Base-by-base conservation (phyloP, 2,797 vertebrate species). In the Pipistrellus pygmaeus region DNA sequence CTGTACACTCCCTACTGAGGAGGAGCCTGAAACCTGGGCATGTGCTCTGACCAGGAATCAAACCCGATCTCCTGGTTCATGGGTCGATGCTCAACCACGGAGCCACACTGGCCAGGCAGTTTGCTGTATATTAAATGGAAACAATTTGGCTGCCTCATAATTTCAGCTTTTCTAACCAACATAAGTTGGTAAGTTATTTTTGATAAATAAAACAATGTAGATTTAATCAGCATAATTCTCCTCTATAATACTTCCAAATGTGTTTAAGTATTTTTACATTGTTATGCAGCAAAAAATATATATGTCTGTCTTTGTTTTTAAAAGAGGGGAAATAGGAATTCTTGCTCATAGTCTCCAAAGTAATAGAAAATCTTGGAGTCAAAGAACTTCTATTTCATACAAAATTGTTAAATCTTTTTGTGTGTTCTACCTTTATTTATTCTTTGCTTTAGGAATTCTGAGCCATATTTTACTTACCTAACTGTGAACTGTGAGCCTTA, bases 211-310 rank as follows among this genome's bases (percentile, higher is more conserved):
- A 76, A 32, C 57, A 53, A 21, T 62, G 20, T 23, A 48, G 41
- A 78, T 69, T 68, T 88, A 95, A 72, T 30, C 48, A 82, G 10
- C 18, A 53, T 73, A 11, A 78, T 83, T 94, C 55, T 87, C 46
- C 17, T 86, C 38, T 25, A 66, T 60, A 86, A 51, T 66, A 76
- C 32, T 86, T 83, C 25, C 68, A 60, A 91, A 75, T 75, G 10
- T 57, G 66, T 51, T 69, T 23, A 89, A 82, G 72, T 77, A 57
- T 48, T 92, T 86, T 93, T 85, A 88, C n/a, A 81, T 55, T 55
- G 60, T n/a, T 86, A 7, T 82, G 20, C 25, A 83, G 17, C 82
- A 76, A 85, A 71, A 84, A 64, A 32, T 92, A 82, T 64, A 20
- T 85, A 81, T 91, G 88, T 94, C 20, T 57, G 23, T 57, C 55